Evolutionary conservation across 2,888 invertebrate genomes (phyloP).

Genomic region (Noctua comes): DNA sequence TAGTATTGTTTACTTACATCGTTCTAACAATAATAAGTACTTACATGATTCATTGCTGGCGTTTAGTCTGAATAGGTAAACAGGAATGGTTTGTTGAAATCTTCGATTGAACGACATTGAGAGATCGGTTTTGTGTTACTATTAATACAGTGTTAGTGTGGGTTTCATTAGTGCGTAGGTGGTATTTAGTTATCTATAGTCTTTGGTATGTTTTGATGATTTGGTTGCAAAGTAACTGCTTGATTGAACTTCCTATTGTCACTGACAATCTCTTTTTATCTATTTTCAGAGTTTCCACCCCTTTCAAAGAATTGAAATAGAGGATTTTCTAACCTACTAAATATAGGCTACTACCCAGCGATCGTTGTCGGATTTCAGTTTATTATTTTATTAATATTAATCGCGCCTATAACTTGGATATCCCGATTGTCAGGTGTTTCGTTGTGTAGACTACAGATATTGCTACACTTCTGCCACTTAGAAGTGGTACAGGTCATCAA

Average conservation of each 20-base stretch:
- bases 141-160: constrained; percentile 27
- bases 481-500: no score
- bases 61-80: constrained; percentile 33
- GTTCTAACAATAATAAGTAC: constrained; percentile 46
- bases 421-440: no score
- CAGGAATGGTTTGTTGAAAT: constrained; percentile 41
- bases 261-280: not conserved
- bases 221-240: not conserved
- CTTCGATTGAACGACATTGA: constrained; percentile 42
- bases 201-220: not conserved
- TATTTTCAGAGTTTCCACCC: no score
- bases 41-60: constrained; percentile 46
- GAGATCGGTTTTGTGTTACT: constrained; percentile 31
- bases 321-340: no score
- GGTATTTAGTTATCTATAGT: constrained; percentile 2
- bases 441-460: no score
- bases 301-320: no score
- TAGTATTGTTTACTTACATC: constrained; percentile 33
- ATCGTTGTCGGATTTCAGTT: no score
- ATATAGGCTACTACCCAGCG: no score
- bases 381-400: no score
- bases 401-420: no score
- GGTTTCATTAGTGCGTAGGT: constrained; percentile 15
- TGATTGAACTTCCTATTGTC: not conserved
- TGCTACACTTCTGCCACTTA: no score